Evolutionary conservation across 2,797 vertebrate species (phyloP), one percentile per base, ranked within the genome.

Genomic region (Spea hammondii): DNA sequence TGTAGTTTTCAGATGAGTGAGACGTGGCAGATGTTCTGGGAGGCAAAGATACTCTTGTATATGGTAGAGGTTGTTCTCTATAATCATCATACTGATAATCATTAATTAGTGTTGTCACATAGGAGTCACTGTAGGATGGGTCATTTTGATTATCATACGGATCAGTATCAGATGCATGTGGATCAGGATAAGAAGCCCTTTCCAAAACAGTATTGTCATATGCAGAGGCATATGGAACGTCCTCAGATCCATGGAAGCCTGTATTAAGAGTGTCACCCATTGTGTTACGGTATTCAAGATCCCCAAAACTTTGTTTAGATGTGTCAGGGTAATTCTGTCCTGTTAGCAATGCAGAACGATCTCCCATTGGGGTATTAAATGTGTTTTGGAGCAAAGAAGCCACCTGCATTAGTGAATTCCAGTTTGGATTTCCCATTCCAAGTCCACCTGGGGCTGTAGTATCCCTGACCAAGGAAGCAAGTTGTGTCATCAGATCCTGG

Each of bases 21-120:
- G 51, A 32, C 4, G 12, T 12, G 13, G 13, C 55, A n/a, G 44
- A 12, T 14, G 12, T 12, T 5, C 8, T 70, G 14, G 66, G 78
- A 4, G 72, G 65, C 2, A 80, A 59, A 48, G n/a, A 5, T 8
- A 80, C 59, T 59, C 68, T 80, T 12, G 67, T 66, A 66, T 76
- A 80, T 2, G 67, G 51, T 6, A 72, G 55, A 32, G 7, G 48
- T 49, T 71, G 14, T n/a, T 53, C 67, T 57, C 4, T 54, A 12
- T 10, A 50, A 7, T 53, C 10, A 10, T 6, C 44, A 64, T 68
- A 49, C 1, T 1, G 46, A 57, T 59, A 4, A 17, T 55, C 44
- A 5, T 10, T n/a, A 44, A 7, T 55, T 14, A 6, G 54, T 8
- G 6, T 47, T 44, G 70, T 57, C 10, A 47, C 32, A 59, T 14